A percentile compares a stretch with the other conserved stretches of the same genome.
Evolutionary conservation across 2,797 vertebrate species (phyloP).

Genomic region (Melanotaenia maccullochi): DNA sequence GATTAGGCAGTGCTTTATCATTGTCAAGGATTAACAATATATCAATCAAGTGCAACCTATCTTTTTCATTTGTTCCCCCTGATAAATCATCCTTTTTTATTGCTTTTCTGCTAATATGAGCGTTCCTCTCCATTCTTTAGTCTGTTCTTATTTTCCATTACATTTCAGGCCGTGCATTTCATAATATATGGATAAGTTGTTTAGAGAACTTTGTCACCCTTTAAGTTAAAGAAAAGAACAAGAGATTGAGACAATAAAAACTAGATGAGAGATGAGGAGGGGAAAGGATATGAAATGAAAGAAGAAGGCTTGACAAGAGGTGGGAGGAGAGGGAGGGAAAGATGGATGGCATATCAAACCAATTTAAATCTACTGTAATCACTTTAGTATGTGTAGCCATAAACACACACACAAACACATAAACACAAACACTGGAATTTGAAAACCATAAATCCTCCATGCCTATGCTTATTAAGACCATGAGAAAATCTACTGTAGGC

Average conservation of each 20-base stretch:
- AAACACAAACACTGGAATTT: constrained; percentile 9
- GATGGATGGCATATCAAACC: constrained; percentile 64
- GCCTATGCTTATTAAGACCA: constrained; percentile 44
- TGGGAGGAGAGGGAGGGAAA: constrained; percentile 31
- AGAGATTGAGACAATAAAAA: constrained; percentile 6
- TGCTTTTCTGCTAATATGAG: too few relatives aligned
- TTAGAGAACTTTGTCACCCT: too few relatives aligned
- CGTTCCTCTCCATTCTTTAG: too few relatives aligned
- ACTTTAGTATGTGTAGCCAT: constrained; percentile 33
- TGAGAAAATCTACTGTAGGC: constrained; percentile 44
- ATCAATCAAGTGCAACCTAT: too few relatives aligned
- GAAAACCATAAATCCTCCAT: constrained; percentile 39
- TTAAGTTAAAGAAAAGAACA: background rate
- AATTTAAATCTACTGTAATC: constrained; percentile 68
- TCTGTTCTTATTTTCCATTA: too few relatives aligned
- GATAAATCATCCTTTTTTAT: too few relatives aligned
- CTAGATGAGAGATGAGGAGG: constrained; percentile 36
- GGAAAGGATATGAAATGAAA: constrained; percentile 51
- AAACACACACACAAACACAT: constrained; percentile 8
- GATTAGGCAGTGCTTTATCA: too few relatives aligned
- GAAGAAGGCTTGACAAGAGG: constrained; percentile 32
- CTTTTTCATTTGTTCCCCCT: too few relatives aligned
- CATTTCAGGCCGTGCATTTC: too few relatives aligned
- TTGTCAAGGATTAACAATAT: too few relatives aligned
- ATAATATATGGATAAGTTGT: too few relatives aligned